Percentiles rank a stretch among this genome's conserved stretches.
Conservation (phyloP, 2,888 invertebrate species). For the Lepidocyrtoides sp. region DNA sequence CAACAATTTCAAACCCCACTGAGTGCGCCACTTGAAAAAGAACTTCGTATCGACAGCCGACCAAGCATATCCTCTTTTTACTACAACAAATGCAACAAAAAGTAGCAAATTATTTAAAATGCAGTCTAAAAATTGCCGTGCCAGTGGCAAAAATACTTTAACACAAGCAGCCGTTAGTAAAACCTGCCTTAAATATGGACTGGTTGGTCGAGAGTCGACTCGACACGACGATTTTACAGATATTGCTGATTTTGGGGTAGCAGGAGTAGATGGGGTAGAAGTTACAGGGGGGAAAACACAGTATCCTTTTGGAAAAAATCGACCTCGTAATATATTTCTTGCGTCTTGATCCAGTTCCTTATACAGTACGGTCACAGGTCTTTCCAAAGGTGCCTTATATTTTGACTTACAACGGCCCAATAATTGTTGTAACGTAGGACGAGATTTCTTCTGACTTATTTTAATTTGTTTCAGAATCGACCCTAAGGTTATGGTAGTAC, state of each 20-base stretch:
- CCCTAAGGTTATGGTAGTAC: too few species aligned
- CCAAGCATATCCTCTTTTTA: constrained; percentile 88
- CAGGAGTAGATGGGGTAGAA: not conserved
- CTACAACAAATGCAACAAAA: too few species aligned
- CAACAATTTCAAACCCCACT: constrained; percentile 92
- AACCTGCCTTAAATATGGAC: not conserved
- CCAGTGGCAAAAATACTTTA: too few species aligned
- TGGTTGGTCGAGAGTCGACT: not conserved
- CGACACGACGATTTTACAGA: too few species aligned
- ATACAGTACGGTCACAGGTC: not conserved
- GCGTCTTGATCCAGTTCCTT: constrained; percentile 20
- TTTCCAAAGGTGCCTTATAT: too few species aligned
- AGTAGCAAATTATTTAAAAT: too few species aligned
- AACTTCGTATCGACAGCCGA: constrained; percentile 92
- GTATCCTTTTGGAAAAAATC: constrained; percentile 38
- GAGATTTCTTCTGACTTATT: too few species aligned
- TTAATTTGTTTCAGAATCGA: too few species aligned
- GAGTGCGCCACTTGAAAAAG: constrained; percentile 91
- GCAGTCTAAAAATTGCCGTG: too few species aligned
- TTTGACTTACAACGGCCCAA: too few species aligned
- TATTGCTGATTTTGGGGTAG: not conserved
- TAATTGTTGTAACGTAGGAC: not conserved
- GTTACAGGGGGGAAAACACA: not conserved
- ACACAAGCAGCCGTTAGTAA: not conserved
- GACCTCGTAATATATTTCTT: constrained; percentile 44